Evolutionary conservation across 2,888 invertebrate genomes (phyloP).

Genomic region (Microdon myrmicae): DNA sequence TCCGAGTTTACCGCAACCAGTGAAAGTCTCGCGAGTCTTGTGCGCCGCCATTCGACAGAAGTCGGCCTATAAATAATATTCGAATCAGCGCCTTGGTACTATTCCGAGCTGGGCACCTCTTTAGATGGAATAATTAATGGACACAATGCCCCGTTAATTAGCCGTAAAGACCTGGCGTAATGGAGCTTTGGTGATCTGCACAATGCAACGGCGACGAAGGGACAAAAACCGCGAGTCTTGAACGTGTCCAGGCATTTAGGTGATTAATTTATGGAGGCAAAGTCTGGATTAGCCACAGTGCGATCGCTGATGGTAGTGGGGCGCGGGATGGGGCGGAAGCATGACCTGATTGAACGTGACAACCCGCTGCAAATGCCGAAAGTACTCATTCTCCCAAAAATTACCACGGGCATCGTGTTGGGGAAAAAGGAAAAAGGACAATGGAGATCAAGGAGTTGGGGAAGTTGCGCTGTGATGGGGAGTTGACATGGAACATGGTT

Average conservation of each 20-base stretch:
- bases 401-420: too few relatives aligned
- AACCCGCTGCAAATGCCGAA: constrained; percentile 19
- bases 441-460: constrained; percentile 47
- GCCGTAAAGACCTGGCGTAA: too few relatives aligned
- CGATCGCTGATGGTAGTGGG: background rate
- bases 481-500: constrained; percentile 43
- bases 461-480: constrained; percentile 35
- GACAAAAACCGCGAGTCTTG: too few relatives aligned
- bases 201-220: constrained; percentile 33
- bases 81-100: constrained; percentile 35
- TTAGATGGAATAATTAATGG: constrained; percentile 36
- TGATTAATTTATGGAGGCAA: constrained; percentile 28
- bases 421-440: too few relatives aligned
- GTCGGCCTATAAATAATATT: constrained; percentile 39
- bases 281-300: constrained; percentile 17
- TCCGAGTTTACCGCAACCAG: constrained; percentile 3
- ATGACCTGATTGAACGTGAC: constrained; percentile 48
- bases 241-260: too few relatives aligned
- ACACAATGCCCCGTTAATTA: constrained; percentile 37
- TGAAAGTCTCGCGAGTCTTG: constrained; percentile 22
- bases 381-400: constrained; percentile 13
- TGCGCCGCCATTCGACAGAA: constrained; percentile 14
- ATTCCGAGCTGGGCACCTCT: constrained; percentile 29
- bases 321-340: constrained; percentile 16
- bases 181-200: constrained; percentile 33